Evolutionary conservation across 2,113 vertebrate genomes (phyloP).

Genomic region (Mobula birostris): DNA sequence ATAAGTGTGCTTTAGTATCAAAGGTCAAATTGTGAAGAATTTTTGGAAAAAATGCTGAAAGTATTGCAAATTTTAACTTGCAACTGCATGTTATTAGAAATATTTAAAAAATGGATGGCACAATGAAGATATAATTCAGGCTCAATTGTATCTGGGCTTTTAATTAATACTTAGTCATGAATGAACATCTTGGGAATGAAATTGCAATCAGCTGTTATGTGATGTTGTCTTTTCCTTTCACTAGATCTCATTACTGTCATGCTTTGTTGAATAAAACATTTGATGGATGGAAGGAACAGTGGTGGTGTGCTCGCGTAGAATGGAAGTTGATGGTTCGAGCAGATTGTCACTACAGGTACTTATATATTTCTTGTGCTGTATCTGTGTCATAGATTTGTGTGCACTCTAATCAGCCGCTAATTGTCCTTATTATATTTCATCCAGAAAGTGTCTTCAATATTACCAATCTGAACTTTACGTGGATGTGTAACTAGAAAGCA

Average conservation of each 20-base stretch:
- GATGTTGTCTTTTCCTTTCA: background rate
- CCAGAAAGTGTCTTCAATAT: background rate
- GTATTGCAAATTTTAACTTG: too few relatives aligned
- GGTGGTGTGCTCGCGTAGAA: slow-evolving; percentile 68
- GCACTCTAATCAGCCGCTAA: background rate
- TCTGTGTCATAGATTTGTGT: background rate
- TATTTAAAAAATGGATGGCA: background rate
- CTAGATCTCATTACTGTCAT: slow-evolving; percentile 59
- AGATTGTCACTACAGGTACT: slow-evolving; percentile 72
- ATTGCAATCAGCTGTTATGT: background rate
- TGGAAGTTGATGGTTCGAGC: slow-evolving; percentile 70
- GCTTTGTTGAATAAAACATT: slow-evolving; percentile 58
- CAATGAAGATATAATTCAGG: background rate
- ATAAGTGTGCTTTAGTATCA: too few relatives aligned
- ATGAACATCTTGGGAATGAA: background rate
- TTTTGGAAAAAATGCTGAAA: too few relatives aligned
- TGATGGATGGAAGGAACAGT: slow-evolving; percentile 71
- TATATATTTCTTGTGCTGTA: background rate
- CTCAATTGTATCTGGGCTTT: background rate
- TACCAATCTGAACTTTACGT: background rate
- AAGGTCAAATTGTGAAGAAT: too few relatives aligned
- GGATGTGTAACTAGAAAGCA: background rate
- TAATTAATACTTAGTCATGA: background rate
- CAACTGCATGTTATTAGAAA: too few relatives aligned
- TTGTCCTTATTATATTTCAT: background rate